Evolutionary conservation across 1,140 invertebrate species (phyloP), one percentile per base, ranked within the genome.

Genomic region (Physella acuta): DNA sequence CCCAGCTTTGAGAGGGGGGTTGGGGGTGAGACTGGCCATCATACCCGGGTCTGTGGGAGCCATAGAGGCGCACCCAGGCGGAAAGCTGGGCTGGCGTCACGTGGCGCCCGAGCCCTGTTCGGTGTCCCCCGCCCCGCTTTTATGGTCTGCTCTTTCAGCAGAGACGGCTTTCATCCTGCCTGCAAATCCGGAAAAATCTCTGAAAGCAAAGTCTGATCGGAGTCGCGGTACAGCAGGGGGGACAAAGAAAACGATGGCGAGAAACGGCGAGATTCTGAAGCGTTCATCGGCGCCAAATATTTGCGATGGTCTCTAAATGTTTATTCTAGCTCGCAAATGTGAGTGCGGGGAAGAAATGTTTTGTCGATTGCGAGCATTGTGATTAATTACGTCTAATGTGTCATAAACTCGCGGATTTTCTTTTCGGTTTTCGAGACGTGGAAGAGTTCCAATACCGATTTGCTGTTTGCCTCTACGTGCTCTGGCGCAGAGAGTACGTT

Each of bases 201-300:
- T 65, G 62, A 65, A 65, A 65, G 62, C 62, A 51, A 65, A 65
- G 51, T 53, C 62, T 65, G 44, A 44, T 65, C 44, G 51, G 1
- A n/a, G 39, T 20, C 20, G 24, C 20, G 62, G 36, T 33, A 20
- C 28, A 16, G 17, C n/a, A n/a, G n/a, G n/a, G n/a, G 17, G 44
- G 49, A 65, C 62, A 65, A 65, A 65, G 36, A 24, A 24, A 17
- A n/a, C n/a, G n/a, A n/a, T n/a, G n/a, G 4, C 2, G n/a, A 1
- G 36, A 3, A 8, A 44, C 17, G 60, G 51, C 28, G 62, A 1
- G n/a, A 31, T 34, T 53, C 24, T 31, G 20, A 37, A 53, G 56
- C 28, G 39, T 52, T 33, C 62, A 8, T 20, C 44, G 62, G 62
- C 62, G 62, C 62, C 62, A 65, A 65, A 65, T 65, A 65, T 65